phyloP scores from a whole-genome alignment of 2,113 vertebrate genomes.

The Taxidea taxus region DNA sequence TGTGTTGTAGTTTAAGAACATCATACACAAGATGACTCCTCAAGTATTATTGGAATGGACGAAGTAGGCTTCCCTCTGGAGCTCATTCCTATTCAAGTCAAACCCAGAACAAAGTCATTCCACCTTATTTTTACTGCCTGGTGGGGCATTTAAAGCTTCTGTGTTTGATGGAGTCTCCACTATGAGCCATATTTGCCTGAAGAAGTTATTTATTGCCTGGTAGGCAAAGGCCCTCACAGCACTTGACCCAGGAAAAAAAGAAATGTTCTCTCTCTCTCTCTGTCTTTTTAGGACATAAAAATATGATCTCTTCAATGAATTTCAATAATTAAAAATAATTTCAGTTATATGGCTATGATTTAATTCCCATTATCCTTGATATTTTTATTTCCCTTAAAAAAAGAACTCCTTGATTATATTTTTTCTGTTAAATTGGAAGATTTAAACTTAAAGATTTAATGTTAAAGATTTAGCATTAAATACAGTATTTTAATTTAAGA shows the following conservation, averaged over 20 bases:
- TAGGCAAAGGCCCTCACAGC: conserved; percentile 71
- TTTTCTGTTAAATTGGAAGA: neutral
- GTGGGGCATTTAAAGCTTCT: conserved; percentile 69
- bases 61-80: conserved; percentile 66
- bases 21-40: conserved; percentile 16
- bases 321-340: conserved; percentile 41
- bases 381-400: neutral
- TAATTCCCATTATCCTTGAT: neutral
- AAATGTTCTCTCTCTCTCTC: conserved; percentile 37
- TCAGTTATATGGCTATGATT: neutral
- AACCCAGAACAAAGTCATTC: conserved; percentile 23
- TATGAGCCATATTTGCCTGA: conserved; percentile 84
- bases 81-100: conserved; percentile 74
- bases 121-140: conserved; percentile 74
- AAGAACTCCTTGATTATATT: neutral
- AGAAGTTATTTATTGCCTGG: conserved; percentile 80
- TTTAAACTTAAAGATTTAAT: neutral
- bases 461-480: neutral
- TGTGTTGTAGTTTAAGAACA: neutral
- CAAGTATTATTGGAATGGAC: conserved; percentile 66
- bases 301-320: conserved; percentile 63
- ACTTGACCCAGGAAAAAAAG: conserved; percentile 78
- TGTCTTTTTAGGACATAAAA: conserved; percentile 67
- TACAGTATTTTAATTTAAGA: neutral
- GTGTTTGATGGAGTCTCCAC: conserved; percentile 80